These are phyloP conservation scores for Agrochola macilenta DNA, from an alignment of 2,888 invertebrate genomes.

Conservation along the genomic window DNA sequence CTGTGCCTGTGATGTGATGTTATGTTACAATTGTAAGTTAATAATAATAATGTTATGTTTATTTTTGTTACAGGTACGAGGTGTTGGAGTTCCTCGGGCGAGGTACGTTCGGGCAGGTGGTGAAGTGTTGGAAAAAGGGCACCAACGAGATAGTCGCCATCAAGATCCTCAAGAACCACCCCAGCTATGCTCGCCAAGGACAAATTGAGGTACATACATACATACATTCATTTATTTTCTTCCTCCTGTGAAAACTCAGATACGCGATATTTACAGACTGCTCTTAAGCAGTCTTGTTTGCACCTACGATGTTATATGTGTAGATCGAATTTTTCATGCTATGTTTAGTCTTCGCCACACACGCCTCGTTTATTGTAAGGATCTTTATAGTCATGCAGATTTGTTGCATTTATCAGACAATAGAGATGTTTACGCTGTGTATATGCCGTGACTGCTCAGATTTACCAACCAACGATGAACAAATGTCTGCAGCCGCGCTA, in stretches of 20 bases:
- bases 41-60: not conserved
- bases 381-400: constrained; percentile 11
- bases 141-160: constrained; percentile 99
- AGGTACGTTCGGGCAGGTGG: constrained; percentile 99
- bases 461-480: constrained; percentile 11
- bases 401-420: constrained; percentile 35
- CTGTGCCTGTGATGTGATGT: not conserved
- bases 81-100: constrained; percentile 99
- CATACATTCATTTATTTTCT: not conserved
- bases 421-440: constrained; percentile 20
- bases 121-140: constrained; percentile 99
- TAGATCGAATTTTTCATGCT: not conserved
- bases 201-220: constrained; percentile 97
- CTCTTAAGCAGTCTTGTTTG: too few relatives aligned
- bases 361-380: not conserved
- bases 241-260: not conserved
- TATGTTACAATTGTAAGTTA: not conserved
- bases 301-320: not conserved
- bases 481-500: constrained; percentile 3
- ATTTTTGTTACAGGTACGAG: constrained; percentile 89
- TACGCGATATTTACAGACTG: not conserved
- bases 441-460: constrained; percentile 9
- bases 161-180: constrained; percentile 99
- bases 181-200: constrained; percentile 99
- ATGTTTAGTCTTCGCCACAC: not conserved